Evolutionary conservation across 1,140 invertebrate species (phyloP), one percentile per base, ranked within the genome.

Genomic region (Plutomurus gul): DNA sequence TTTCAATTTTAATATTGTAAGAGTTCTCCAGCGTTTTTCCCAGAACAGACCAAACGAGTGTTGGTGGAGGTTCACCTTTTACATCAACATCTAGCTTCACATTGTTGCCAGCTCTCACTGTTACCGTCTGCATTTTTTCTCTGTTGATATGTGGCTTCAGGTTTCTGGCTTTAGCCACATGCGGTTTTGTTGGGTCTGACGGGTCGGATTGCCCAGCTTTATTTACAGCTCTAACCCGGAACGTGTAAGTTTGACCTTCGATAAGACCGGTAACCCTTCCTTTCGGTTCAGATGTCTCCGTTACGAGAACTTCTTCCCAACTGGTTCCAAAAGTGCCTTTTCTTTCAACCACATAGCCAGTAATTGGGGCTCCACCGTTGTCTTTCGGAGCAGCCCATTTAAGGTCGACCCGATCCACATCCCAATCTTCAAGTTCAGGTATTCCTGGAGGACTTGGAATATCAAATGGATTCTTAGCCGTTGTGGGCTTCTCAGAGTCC

Each of bases 331-430:
- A 94, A 86, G 96, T 96, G 84, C 97, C 95, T 86, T 96, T 97
- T 89, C 96, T 97, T 87, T 99, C 97, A 85, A 99, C 94, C 72
- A 99, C 89, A 85, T 99, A 99, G 49, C 95, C 94, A 47, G 92
- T 94, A 84, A 99, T 98, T 39, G 97, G 95, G 13, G 96, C 96
- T 46, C 98, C 97, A 30, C 96, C 96, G 83, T 92, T 94, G 83
- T 90, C 90, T 84, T 93, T 94, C 0, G 97, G 97, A 73, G 94
- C 90, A 75, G 93, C 91, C 97, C 97, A 99, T 86, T 95, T 95
- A 16, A 99, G 88, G 84, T 97, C 94, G 39, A 97, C 96, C 30
- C 92, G 91, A 86, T 98, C 94, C 78, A 95, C 93, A 86, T 97
- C 95, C 93, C 95, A 99, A 84, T 99, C 97, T 25, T 92, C 91